Base-by-base conservation (phyloP, 2,113 vertebrate species). In the Hyperopisus bebe region DNA sequence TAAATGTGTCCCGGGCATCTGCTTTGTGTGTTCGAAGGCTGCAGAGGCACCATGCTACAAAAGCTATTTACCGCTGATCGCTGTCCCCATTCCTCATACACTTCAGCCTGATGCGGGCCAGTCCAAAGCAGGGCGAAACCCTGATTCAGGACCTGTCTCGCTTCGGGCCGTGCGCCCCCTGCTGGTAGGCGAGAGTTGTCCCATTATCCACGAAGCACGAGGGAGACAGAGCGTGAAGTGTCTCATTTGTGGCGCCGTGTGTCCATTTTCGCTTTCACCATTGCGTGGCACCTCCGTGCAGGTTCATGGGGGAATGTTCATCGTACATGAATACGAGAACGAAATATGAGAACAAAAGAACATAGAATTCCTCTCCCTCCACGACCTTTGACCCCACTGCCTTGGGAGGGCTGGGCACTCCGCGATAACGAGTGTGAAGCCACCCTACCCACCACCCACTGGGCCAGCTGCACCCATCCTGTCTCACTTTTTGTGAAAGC, bases 1-100 rank as follows among this genome's bases (percentile, higher is more conserved):
- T 89, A 92, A 92, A 91, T 82, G 74, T 88, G 90, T 89, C 70
- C 44, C 77, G 87, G 90, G 91, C 92, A 91, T 91, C 90, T 92
- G 92, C 86, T 92, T 86, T 35, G 39, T 89, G 50, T 83, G 53
- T 88, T 86, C 66, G 70, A 70, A 86, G 88, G 77, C 86, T 50
- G 88, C 21, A 62, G 88, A 66, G 83, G 77, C 31, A 58, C 44
- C 39, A 62, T 39, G 35, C 89, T 92, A 91, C 89, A 90, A 88
- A 88, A 93, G 87, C 88, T 90, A 84, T 88, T 91, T 50, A 89
- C 89, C 86, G 87, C 83, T 47, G 44, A 91, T n/a, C 86, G 92
- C 90, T 87, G 44, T 17, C 74, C 86, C 74, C 89, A 62, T 85
- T 62, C 35, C 13, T 50, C 74, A 15, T 8, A 48, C 31, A 48